These are phyloP conservation scores for Paratilapia polleni DNA, from an alignment of 2,113 vertebrate genomes.

Conservation along the genomic window DNA sequence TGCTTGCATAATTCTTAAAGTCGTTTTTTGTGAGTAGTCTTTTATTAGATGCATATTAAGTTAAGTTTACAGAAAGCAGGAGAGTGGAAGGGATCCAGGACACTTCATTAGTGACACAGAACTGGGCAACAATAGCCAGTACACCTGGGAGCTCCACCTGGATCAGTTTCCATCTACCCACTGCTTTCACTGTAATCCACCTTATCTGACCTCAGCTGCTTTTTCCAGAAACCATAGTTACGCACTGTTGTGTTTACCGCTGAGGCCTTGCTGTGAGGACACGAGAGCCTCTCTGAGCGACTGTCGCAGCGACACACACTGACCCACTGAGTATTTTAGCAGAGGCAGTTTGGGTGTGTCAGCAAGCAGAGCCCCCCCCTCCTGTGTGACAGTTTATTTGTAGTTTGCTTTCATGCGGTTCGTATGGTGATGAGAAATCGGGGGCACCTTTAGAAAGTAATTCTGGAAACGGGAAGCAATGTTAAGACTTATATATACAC, in stretches of 20 bases:
- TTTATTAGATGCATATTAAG: background rate
- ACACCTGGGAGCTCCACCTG: constrained; percentile 58
- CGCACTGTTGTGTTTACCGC: constrained; percentile 57
- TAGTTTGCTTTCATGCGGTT: background rate
- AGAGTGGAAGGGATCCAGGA: constrained; percentile 40
- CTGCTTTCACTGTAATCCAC: constrained; percentile 20
- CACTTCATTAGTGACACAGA: constrained; percentile 59
- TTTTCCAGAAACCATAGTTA: constrained; percentile 54
- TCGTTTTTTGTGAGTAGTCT: background rate
- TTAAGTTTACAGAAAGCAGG: background rate
- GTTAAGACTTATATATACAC: background rate
- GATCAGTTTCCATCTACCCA: constrained; percentile 46
- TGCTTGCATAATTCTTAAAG: background rate
- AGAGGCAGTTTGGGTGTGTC: background rate
- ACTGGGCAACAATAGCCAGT: constrained; percentile 18
- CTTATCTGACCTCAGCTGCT: constrained; percentile 36
- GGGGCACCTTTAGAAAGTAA: background rate
- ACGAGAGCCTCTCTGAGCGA: background rate
- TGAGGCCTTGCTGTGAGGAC: constrained; percentile 10
- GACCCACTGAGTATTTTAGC: constrained; percentile 43
- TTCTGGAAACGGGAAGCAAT: background rate
- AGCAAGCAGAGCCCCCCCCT: background rate
- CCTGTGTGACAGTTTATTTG: constrained; percentile 36
- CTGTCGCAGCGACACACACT: constrained; percentile 20
- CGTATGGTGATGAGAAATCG: background rate